These are phyloP conservation scores for Plectrocnemia conspersa DNA, from an alignment of 1,140 invertebrate species.

Conservation along the genomic window DNA sequence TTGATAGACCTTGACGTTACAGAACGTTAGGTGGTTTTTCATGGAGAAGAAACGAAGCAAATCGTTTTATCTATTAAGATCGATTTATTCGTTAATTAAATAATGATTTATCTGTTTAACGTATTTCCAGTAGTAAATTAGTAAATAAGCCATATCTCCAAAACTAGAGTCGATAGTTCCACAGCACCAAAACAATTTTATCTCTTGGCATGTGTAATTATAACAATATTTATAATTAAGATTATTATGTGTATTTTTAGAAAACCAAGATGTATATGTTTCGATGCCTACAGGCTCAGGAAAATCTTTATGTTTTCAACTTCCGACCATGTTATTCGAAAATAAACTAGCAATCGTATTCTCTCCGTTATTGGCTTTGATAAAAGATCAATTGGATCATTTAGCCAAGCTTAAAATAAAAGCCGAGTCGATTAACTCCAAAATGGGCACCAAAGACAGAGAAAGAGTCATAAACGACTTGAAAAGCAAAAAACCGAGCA, in stretches of 20 bases:
- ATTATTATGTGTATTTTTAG: constrained; percentile 51
- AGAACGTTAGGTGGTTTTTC: no score
- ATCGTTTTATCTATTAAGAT: no score
- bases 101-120: background rate
- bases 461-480: constrained; percentile 71
- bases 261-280: constrained; percentile 71
- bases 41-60: no score
- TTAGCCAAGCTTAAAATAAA: constrained; percentile 63
- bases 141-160: background rate
- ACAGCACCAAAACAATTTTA: background rate
- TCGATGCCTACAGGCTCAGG: constrained; percentile 93
- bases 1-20: no score
- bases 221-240: constrained; percentile 6
- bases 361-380: constrained; percentile 88
- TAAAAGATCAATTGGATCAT: constrained; percentile 73
- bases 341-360: constrained; percentile 81
- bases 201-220: background rate
- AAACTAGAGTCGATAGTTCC: no score
- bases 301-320: constrained; percentile 94
- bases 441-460: constrained; percentile 68
- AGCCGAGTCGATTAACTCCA: constrained; percentile 86
- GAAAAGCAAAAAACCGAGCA: constrained; percentile 61
- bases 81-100: no score
- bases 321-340: constrained; percentile 72
- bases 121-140: background rate